Conservation (phyloP, 2,797 vertebrate genomes). For the Falco concolor region DNA sequence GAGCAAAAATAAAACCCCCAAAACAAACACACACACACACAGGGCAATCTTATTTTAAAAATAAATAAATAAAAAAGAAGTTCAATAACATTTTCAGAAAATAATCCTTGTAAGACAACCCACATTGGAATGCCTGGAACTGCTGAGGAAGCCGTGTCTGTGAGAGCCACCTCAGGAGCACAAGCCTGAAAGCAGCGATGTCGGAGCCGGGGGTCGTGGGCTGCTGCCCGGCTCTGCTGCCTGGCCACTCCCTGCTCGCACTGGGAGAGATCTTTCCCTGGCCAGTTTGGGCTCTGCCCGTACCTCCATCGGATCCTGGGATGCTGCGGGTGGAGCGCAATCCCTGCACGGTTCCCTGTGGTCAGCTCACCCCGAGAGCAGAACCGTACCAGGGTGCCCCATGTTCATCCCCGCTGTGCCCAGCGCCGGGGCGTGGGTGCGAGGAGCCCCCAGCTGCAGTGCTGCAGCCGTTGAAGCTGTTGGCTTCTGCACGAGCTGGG, state of each 20-base stretch:
- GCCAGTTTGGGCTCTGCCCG: not conserved
- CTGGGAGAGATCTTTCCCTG: not conserved
- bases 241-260: not conserved
- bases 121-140: not conserved
- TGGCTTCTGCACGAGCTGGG: not conserved
- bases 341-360: not conserved
- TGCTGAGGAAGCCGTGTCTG: not conserved
- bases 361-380: not conserved
- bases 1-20: not conserved
- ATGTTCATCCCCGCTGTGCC: not conserved
- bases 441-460: not conserved
- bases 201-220: accelerated
- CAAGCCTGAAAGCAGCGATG: not conserved
- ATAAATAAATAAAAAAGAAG: not conserved
- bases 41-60: not conserved
- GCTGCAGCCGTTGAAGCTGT: not conserved
- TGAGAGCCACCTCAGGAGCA: not conserved
- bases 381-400: accelerated
- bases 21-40: not conserved
- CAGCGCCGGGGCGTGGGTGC: accelerated
- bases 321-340: no score
- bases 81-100: not conserved
- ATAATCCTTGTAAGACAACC: not conserved
- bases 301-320: no score
- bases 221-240: not conserved